Percentiles rank a stretch among this genome's conserved stretches.
phyloP scores from a whole-genome alignment of 2,113 vertebrate genomes.

The Trogon surrucura region DNA sequence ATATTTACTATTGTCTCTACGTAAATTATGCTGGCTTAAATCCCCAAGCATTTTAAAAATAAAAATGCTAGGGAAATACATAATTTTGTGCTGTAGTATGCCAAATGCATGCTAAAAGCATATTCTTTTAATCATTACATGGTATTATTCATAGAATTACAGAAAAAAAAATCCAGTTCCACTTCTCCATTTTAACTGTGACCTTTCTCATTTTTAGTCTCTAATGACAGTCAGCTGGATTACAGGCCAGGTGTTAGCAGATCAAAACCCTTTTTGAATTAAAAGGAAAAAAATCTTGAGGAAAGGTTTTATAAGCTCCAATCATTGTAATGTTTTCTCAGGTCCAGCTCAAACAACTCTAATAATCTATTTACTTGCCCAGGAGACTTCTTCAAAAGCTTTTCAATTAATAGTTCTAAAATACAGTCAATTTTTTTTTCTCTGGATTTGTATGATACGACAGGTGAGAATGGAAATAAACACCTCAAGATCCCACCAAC shows the following conservation, averaged over 20 bases:
- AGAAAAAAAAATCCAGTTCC: neutral
- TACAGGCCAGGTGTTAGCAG: rapidly evolving
- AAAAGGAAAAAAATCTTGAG: neutral
- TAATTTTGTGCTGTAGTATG: neutral
- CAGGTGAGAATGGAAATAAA: neutral
- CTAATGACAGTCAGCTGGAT: neutral
- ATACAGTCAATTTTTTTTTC: neutral
- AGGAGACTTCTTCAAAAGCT: neutral
- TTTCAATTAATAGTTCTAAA: neutral
- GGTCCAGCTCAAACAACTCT: neutral
- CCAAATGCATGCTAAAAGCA: neutral
- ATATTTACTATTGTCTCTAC: neutral
- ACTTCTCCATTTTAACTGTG: neutral
- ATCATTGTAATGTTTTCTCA: neutral
- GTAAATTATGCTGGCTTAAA: neutral
- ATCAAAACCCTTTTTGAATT: neutral
- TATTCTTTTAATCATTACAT: neutral
- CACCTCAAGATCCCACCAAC: neutral
- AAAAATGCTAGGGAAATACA: neutral
- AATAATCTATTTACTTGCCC: neutral
- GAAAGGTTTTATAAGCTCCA: neutral
- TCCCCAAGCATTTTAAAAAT: neutral
- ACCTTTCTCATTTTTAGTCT: neutral
- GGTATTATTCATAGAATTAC: neutral
- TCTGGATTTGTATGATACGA: neutral